Conservation (phyloP, 2,888 invertebrate species). For the Auanema freiburgensis region DNA sequence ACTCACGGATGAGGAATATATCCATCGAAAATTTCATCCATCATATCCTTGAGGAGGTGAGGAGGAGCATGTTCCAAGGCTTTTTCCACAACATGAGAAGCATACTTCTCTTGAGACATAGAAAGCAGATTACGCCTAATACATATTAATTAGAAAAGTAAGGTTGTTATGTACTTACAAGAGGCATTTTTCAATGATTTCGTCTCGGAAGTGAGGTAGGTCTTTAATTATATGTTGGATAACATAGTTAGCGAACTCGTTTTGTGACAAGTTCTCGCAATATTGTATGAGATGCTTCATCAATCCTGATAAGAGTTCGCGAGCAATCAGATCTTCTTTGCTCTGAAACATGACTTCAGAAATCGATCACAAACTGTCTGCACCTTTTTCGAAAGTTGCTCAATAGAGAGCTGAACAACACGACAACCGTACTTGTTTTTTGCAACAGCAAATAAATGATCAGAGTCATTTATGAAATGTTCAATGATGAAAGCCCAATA, state of each 20-base stretch:
- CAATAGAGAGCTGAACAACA: constrained; percentile 50
- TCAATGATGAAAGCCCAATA: constrained; percentile 38
- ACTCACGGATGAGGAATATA: constrained; percentile 48
- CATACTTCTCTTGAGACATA: constrained; percentile 59
- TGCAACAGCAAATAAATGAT: constrained; percentile 35
- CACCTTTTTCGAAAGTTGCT: constrained; percentile 39
- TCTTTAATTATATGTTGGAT: constrained; percentile 53
- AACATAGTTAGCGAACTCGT: constrained; percentile 61
- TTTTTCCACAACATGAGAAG: constrained; percentile 58
- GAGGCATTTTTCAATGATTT: constrained; percentile 49
- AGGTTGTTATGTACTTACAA: constrained; percentile 43
- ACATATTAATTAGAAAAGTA: constrained; percentile 1
- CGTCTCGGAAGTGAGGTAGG: constrained; percentile 34
- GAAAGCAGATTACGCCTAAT: constrained; percentile 50
- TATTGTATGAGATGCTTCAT: constrained; percentile 11
- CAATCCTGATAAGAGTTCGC: constrained; percentile 7
- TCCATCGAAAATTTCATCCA: constrained; percentile 56
- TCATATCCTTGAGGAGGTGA: constrained; percentile 41
- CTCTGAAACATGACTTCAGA: background rate
- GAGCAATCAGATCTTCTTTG: background rate
- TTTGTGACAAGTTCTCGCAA: constrained; percentile 33
- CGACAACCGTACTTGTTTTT: constrained; percentile 55
- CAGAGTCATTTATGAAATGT: constrained; percentile 23
- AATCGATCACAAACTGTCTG: background rate
- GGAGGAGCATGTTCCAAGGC: constrained; percentile 48